These are phyloP conservation scores for Leucophenga montana DNA, from an alignment of 2,888 invertebrate species.

Conservation along the genomic window DNA sequence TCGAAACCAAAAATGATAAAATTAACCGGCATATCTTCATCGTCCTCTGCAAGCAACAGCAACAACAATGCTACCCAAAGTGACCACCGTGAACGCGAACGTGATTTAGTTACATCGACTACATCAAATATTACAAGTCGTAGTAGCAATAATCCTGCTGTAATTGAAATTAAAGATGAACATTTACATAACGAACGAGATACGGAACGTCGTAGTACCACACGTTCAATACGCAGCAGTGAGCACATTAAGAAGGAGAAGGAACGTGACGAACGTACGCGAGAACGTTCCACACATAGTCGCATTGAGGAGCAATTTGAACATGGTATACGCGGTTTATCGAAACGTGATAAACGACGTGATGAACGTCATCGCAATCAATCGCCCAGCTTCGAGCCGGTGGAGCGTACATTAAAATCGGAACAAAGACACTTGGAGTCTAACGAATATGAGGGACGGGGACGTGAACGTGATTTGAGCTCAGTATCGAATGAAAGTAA, in stretches of 20 bases:
- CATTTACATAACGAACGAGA: constrained; percentile 51
- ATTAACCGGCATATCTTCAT: constrained; percentile 34
- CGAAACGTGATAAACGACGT: constrained; percentile 68
- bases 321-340: constrained; percentile 37
- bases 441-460: constrained; percentile 73
- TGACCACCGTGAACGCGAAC: constrained; percentile 27
- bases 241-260: constrained; percentile 69
- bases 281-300: constrained; percentile 53
- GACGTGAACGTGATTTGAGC: constrained; percentile 77
- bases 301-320: constrained; percentile 52
- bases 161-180: constrained; percentile 58
- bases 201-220: constrained; percentile 59
- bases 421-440: constrained; percentile 56
- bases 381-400: constrained; percentile 44
- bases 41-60: background rate
- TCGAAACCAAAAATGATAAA: constrained; percentile 49
- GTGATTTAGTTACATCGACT: background rate
- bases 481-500: constrained; percentile 75
- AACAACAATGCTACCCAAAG: background rate
- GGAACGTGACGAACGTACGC: constrained; percentile 63
- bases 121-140: background rate
- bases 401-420: constrained; percentile 36
- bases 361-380: constrained; percentile 66
- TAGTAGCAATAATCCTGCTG: constrained; percentile 34
- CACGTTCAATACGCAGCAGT: constrained; percentile 63